Evolutionary conservation across 2,888 invertebrate species (phyloP).

Genomic region (Scrobipalpa atriplicella): DNA sequence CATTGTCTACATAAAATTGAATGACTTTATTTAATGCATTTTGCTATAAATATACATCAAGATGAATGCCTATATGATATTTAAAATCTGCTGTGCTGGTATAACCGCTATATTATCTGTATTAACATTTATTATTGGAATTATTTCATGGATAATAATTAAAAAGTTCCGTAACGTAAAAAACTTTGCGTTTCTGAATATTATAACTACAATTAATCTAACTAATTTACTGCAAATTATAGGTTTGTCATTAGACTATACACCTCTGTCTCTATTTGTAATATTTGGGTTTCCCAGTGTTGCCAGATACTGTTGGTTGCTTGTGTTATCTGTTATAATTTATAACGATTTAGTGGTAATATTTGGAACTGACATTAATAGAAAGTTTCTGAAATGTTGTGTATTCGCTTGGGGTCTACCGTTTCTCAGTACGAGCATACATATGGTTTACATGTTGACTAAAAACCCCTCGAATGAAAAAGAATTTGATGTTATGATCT

Average conservation of each 20-base stretch:
- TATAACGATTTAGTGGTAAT: not conserved
- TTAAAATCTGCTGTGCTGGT: not conserved
- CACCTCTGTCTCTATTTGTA: not conserved
- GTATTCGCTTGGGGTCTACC: not conserved
- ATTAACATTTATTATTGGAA: slow-evolving; percentile 4
- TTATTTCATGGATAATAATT: not conserved
- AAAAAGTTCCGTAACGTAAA: not conserved
- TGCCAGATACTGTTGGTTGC: not conserved
- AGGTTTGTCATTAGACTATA: not conserved
- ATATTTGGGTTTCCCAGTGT: not conserved
- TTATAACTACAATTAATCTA: not conserved
- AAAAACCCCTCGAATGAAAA: not conserved
- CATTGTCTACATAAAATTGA: no score
- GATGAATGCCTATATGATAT: not conserved
- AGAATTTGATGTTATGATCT: not conserved
- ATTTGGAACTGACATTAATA: not conserved
- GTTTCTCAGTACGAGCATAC: not conserved
- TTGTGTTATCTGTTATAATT: not conserved
- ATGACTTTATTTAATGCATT: no score
- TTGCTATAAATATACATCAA: not conserved
- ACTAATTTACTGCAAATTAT: not conserved
- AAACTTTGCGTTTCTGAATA: not conserved
- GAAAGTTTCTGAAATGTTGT: not conserved
- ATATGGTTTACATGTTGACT: not conserved
- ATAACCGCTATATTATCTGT: not conserved